phyloP scores from a whole-genome alignment of 1,140 invertebrate genomes.

The Aricia agestis region DNA sequence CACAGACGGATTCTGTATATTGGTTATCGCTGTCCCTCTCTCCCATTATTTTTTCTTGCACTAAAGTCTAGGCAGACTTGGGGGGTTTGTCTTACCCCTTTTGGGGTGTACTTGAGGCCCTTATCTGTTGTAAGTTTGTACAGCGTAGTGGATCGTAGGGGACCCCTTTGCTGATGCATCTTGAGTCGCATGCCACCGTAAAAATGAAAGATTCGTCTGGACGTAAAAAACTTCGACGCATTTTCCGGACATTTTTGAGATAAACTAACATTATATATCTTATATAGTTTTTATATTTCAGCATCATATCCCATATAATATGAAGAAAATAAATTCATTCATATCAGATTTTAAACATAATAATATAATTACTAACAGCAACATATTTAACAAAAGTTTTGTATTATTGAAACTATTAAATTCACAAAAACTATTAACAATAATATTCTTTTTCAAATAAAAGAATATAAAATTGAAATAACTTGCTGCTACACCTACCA shows the following conservation, averaged over 20 bases:
- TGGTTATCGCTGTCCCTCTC: constrained; percentile 48
- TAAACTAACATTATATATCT: too few species aligned
- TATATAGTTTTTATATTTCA: neutral
- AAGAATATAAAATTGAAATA: too few species aligned
- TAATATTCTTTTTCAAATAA: too few species aligned
- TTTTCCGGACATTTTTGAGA: constrained; percentile 18
- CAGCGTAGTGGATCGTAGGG: constrained; percentile 70
- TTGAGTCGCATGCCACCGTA: constrained; percentile 56
- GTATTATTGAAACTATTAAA: too few species aligned
- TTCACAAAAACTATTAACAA: too few species aligned
- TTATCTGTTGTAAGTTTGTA: constrained; percentile 74
- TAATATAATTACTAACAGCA: too few species aligned
- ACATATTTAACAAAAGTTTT: too few species aligned
- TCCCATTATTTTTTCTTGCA: constrained; percentile 68
- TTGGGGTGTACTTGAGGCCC: constrained; percentile 70
- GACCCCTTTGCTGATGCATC: constrained; percentile 67
- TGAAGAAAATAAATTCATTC: too few species aligned
- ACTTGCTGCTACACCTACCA: neutral
- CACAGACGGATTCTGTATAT: constrained; percentile 42
- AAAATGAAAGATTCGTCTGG: constrained; percentile 38
- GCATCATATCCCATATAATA: too few species aligned
- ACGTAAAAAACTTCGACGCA: constrained; percentile 26
- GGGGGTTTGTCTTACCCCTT: constrained; percentile 72
- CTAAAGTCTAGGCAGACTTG: constrained; percentile 69
- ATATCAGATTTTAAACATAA: too few species aligned